Conservation (phyloP, 2,888 invertebrate species). For the Sarcophaga variegata region DNA sequence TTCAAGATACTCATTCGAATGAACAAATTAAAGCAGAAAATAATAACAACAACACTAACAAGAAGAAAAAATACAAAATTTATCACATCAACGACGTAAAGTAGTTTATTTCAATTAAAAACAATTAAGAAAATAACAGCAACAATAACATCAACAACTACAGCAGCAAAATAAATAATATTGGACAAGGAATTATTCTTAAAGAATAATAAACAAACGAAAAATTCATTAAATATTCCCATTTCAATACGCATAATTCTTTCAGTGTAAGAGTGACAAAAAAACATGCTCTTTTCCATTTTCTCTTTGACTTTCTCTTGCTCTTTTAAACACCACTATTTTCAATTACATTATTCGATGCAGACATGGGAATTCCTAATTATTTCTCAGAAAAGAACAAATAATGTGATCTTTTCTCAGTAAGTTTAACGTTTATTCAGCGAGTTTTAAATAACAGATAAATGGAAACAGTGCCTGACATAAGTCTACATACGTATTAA, state of each 20-base stretch:
- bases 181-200: not conserved
- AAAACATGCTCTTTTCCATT: not conserved
- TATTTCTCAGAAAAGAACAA: too few species aligned
- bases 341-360: not conserved
- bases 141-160: slow-evolving; percentile 44
- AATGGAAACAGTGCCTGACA: too few species aligned
- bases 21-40: too few species aligned
- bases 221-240: not conserved
- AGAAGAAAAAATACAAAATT: slow-evolving; percentile 43
- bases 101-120: slow-evolving; percentile 80
- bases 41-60: not conserved
- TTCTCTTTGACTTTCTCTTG: not conserved
- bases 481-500: too few species aligned
- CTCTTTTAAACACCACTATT: not conserved
- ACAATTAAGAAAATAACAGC: slow-evolving; percentile 76
- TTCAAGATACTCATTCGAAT: not conserved
- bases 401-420: too few species aligned
- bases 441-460: too few species aligned
- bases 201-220: not conserved
- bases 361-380: too few species aligned
- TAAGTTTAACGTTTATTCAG: too few species aligned
- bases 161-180: not conserved
- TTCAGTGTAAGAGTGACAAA: not conserved
- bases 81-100: slow-evolving; percentile 67
- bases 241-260: not conserved